Percentiles rank a stretch among this genome's conserved stretches.
Conservation (phyloP, 2,888 invertebrate genomes). For the Rhagium mordax region DNA sequence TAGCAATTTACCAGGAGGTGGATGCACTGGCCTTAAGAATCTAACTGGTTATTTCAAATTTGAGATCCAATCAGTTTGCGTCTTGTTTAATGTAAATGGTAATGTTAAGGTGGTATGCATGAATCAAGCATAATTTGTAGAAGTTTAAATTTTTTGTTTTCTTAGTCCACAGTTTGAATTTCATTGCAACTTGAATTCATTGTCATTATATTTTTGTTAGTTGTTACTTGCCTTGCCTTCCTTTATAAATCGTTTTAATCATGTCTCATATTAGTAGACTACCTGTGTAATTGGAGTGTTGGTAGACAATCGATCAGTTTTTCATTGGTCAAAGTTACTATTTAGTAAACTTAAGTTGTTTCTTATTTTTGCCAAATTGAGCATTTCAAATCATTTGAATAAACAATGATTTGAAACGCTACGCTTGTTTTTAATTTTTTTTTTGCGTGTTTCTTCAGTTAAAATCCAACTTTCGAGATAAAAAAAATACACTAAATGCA, state of each 20-base stretch:
- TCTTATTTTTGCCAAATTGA: neutral
- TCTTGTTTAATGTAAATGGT: neutral
- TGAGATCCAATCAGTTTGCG: neutral
- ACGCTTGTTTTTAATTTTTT: neutral
- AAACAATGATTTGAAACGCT: neutral
- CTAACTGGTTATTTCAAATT: neutral
- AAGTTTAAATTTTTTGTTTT: neutral
- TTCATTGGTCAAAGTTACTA: neutral
- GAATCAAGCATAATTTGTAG: neutral
- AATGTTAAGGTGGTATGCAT: neutral
- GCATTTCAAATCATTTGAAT: neutral
- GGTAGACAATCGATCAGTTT: no score
- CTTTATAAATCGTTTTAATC: no score
- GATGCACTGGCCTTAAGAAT: no score
- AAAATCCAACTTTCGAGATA: neutral
- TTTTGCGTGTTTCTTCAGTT: neutral
- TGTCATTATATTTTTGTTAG: no score
- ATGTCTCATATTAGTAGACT: no score
- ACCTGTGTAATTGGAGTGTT: no score
- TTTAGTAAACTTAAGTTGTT: neutral
- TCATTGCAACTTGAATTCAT: neutral
- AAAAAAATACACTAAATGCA: constrained; percentile 11
- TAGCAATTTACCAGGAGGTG: no score
- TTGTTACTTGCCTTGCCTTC: no score
- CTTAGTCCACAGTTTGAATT: neutral